Conservation (phyloP, 35 echinoderm and acorn worm genomes). For the Ophioderma brevispina region DNA sequence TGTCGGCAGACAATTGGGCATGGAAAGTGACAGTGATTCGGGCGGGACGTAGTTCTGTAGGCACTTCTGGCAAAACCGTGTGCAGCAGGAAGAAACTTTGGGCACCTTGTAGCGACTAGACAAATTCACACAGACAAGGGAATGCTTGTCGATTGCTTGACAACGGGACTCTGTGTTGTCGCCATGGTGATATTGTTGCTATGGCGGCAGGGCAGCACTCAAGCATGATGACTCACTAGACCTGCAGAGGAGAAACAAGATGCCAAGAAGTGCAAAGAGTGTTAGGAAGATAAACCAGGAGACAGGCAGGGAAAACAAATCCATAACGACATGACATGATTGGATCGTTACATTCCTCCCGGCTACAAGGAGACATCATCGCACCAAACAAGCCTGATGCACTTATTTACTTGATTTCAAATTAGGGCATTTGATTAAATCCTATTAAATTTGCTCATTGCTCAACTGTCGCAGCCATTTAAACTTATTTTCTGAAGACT, state of each 20-base stretch:
- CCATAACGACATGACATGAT: too few species aligned
- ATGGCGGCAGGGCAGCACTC: conserved; percentile 32
- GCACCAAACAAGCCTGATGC: too few species aligned
- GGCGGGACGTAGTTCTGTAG: conserved; percentile 94
- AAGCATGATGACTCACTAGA: conserved; percentile 11
- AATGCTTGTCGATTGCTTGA: conserved; percentile 99
- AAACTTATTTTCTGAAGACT: too few species aligned
- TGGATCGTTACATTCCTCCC: too few species aligned
- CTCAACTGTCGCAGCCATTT: too few species aligned
- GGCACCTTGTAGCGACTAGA: conserved; percentile 86
- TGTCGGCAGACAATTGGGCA: conserved; percentile 95
- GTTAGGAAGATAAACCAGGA: too few species aligned
- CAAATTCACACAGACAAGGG: conserved; percentile 96
- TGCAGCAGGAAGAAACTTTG: conserved; percentile 95
- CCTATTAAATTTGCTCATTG: too few species aligned
- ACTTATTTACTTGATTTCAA: too few species aligned
- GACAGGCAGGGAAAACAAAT: too few species aligned
- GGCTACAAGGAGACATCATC: too few species aligned
- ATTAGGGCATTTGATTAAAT: too few species aligned
- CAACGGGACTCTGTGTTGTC: conserved; percentile 89
- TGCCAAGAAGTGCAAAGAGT: too few species aligned
- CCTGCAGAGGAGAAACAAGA: conserved; percentile 8
- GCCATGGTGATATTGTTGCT: conserved; percentile 71
- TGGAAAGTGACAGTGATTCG: conserved; percentile 76
- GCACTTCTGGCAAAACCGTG: conserved; percentile 98